Percentiles rank a stretch among this genome's conserved stretches.
These are phyloP conservation scores for Vulpes ferrilata DNA, from an alignment of 2,113 vertebrate species.

Conservation along the genomic window DNA sequence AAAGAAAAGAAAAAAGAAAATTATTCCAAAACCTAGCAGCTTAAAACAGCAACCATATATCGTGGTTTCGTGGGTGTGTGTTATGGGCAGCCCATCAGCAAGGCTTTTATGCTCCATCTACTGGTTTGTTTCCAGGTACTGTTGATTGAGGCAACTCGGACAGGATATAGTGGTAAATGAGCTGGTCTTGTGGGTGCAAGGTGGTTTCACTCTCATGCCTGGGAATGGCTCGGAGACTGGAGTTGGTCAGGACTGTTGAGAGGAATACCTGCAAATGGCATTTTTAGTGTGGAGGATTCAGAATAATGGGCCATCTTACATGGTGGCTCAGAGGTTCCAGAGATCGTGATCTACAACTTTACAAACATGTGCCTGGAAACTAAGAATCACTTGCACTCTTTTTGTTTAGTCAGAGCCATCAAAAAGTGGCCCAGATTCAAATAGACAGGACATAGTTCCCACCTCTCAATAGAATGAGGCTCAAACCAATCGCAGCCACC, in stretches of 20 bases:
- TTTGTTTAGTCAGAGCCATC: background rate
- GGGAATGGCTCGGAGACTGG: background rate
- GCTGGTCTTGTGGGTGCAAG: background rate
- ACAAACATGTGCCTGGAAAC: background rate
- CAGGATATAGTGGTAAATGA: background rate
- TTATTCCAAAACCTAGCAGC: background rate
- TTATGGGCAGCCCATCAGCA: background rate
- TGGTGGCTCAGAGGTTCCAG: background rate
- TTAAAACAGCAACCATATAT: background rate
- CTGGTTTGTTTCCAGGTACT: background rate
- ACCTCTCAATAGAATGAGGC: rapidly evolving
- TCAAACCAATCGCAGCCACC: background rate
- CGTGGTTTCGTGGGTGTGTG: background rate
- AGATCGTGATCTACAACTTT: background rate
- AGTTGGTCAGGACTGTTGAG: background rate
- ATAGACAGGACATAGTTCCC: no score
- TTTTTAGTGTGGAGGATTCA: background rate
- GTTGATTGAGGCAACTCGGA: background rate
- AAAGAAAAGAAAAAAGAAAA: background rate
- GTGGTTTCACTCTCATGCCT: background rate
- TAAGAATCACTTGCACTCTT: background rate
- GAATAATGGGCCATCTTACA: background rate
- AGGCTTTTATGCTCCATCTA: background rate
- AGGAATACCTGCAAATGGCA: background rate
- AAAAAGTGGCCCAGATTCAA: background rate